A percentile compares a stretch with the other conserved stretches of the same genome.
phyloP scores from a whole-genome alignment of 2,797 vertebrate species.

The Pampus argenteus region DNA sequence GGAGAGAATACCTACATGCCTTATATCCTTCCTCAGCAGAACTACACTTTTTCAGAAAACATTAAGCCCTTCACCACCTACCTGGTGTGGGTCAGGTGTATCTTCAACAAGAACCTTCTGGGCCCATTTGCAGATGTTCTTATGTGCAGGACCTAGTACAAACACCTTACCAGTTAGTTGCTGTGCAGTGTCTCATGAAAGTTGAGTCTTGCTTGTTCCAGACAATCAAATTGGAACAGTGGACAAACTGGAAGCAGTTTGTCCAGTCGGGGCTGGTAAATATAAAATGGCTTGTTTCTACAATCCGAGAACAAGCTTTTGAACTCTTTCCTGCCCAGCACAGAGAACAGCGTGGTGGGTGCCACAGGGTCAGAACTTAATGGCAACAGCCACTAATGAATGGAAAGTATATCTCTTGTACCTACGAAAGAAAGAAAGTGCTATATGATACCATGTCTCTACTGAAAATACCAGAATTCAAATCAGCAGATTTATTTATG shows the following conservation, averaged over 20 bases:
- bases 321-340: constrained; percentile 9
- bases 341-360: constrained; percentile 5
- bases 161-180: constrained; percentile 26
- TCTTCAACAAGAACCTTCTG: constrained; percentile 95
- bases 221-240: constrained; percentile 31
- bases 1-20: constrained; percentile 99
- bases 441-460: constrained; percentile 30
- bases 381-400: constrained; percentile 7
- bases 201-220: constrained; percentile 35
- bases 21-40: constrained; percentile 95
- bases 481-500: constrained; percentile 75
- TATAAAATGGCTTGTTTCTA: constrained; percentile 1
- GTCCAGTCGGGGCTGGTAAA: constrained; percentile 5
- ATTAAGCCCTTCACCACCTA: constrained; percentile 99
- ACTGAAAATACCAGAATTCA: constrained; percentile 51
- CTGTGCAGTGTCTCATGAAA: constrained; percentile 28
- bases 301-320: constrained; percentile 7
- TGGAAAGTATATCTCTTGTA: constrained; percentile 32
- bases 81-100: constrained; percentile 98
- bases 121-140: constrained; percentile 98
- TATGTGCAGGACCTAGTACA: constrained; percentile 91
- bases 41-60: constrained; percentile 98
- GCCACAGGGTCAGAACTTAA: constrained; percentile 23
- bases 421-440: constrained; percentile 41
- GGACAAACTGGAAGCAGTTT: constrained; percentile 1